Percentiles rank a stretch among this genome's conserved stretches.
Evolutionary conservation across 2,113 vertebrate genomes (phyloP).

Genomic region (Daubentonia madagascariensis): DNA sequence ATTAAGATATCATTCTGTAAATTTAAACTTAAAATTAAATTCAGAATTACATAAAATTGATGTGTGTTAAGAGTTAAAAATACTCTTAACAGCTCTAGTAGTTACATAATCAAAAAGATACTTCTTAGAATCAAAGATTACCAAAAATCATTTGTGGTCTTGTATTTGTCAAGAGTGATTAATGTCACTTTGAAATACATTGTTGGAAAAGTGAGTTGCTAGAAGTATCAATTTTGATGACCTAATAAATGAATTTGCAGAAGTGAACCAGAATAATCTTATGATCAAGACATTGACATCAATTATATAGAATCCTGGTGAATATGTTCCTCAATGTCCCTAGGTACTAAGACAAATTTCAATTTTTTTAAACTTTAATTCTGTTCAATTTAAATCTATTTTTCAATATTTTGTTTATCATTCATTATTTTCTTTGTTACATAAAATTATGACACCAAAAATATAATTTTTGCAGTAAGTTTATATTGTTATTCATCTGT

Average conservation of each 20-base stretch:
- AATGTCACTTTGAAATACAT: background rate
- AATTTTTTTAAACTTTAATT: background rate
- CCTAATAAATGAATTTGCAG: background rate
- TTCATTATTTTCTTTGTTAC: background rate
- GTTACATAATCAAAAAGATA: background rate
- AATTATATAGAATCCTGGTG: background rate
- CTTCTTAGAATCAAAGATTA: background rate
- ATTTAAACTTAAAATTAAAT: constrained; percentile 18
- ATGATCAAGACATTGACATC: background rate
- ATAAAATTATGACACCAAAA: background rate
- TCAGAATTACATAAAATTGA: background rate
- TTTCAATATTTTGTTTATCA: background rate
- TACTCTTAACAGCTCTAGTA: background rate
- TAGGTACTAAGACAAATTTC: background rate
- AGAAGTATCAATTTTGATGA: background rate
- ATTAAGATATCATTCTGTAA: background rate
- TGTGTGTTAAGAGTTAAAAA: background rate
- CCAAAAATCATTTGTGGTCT: background rate
- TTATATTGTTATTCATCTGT: background rate
- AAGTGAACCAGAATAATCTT: background rate
- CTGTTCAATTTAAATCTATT: background rate
- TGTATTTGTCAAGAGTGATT: background rate
- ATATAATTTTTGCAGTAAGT: background rate
- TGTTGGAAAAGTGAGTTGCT: background rate
- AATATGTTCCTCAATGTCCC: background rate